These are phyloP conservation scores for Brachionus asplanchnoidis DNA, from an alignment of 1,140 invertebrate genomes.

Conservation along the genomic window DNA sequence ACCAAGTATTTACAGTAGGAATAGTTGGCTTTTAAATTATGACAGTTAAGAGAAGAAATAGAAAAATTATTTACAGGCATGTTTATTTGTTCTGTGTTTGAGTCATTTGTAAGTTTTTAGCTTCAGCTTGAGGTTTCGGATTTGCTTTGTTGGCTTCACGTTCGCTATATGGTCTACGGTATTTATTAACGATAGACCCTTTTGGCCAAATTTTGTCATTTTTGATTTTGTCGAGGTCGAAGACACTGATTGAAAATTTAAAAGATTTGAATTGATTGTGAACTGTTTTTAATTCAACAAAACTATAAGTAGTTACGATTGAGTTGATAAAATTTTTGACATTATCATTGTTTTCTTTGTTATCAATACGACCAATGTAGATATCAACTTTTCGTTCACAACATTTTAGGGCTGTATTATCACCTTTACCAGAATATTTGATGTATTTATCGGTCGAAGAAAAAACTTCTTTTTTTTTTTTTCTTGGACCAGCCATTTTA, in stretches of 20 bases:
- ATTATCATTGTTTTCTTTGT: neutral
- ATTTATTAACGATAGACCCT: neutral
- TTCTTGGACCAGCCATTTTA: neutral
- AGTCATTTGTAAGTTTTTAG: neutral
- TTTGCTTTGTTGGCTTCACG: neutral
- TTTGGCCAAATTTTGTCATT: neutral
- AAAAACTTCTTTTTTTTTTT: neutral
- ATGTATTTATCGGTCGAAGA: neutral
- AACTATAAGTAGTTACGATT: neutral
- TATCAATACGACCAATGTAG: too few species aligned
- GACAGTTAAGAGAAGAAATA: neutral
- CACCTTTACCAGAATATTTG: neutral
- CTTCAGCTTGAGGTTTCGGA: neutral
- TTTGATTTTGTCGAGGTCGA: neutral
- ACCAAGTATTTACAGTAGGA: neutral
- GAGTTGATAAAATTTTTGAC: neutral
- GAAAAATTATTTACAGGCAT: neutral
- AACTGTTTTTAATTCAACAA: neutral
- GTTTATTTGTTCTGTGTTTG: neutral
- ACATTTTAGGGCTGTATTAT: neutral
- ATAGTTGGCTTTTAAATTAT: neutral
- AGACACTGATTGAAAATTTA: neutral
- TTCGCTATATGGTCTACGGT: neutral
- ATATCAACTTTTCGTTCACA: too few species aligned
- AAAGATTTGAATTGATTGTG: neutral